Evolutionary conservation across 2,113 vertebrate species (phyloP).

Genomic region (Oreotrochilus melanogaster): DNA sequence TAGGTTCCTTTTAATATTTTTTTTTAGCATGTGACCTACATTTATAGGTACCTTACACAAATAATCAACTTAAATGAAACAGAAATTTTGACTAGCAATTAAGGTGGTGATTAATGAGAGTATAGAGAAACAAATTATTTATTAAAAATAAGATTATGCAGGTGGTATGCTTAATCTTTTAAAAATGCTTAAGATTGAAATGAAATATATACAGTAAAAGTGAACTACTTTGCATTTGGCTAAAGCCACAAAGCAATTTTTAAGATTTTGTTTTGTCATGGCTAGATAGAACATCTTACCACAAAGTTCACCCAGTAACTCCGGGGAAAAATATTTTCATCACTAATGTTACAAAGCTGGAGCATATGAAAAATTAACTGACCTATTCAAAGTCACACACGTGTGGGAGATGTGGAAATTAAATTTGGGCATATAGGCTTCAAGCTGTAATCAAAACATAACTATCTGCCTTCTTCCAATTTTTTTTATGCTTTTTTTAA

Average conservation of each 20-base stretch:
- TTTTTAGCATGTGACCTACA: not conserved
- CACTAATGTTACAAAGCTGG: not conserved
- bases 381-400: not conserved
- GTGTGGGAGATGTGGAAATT: not conserved
- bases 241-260: not conserved
- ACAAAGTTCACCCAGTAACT: not conserved
- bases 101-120: not conserved
- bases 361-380: not conserved
- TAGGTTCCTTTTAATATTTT: not conserved
- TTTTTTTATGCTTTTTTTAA: not conserved
- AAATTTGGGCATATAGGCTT: not conserved
- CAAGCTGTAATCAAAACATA: not conserved
- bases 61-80: not conserved
- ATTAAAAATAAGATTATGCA: not conserved
- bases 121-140: not conserved
- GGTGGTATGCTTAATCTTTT: not conserved
- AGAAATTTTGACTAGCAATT: not conserved
- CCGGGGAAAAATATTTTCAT: not conserved
- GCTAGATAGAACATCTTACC: not conserved
- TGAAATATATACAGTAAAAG: not conserved
- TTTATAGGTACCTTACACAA: not conserved
- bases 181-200: not conserved
- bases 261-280: not conserved
- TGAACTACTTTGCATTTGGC: not conserved
- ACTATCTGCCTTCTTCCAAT: not conserved